phyloP scores from a whole-genome alignment of 2,113 vertebrate genomes.

The Ictidomys tridecemlineatus region DNA sequence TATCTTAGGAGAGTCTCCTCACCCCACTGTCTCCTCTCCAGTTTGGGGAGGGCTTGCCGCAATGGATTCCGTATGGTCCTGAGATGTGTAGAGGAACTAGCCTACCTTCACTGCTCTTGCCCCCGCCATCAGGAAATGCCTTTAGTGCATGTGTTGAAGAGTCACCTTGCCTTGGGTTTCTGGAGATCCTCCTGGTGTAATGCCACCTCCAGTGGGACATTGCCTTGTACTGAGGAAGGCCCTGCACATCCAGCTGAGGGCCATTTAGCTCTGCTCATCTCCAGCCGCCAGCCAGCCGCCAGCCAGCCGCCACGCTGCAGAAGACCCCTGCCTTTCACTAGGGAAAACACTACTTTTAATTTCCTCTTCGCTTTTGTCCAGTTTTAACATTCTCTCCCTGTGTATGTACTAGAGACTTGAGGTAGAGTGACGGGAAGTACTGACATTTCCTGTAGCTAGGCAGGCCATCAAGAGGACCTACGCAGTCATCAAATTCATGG shows the following conservation, averaged over 20 bases:
- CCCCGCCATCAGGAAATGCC: neutral
- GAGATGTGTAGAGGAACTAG: neutral
- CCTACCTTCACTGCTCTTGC: neutral
- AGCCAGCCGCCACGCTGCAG: neutral
- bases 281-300: neutral
- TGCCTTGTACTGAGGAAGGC: neutral
- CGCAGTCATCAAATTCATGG: neutral
- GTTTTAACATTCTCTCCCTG: neutral
- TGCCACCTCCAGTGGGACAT: neutral
- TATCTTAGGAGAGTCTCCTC: neutral
- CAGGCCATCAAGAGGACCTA: neutral
- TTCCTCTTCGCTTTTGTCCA: neutral
- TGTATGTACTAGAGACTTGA: neutral
- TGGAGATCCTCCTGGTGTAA: neutral
- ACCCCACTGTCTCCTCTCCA: neutral
- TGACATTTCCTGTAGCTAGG: constrained; percentile 7
- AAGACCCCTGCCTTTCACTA: neutral
- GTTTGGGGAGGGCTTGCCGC: neutral
- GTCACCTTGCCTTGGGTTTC: neutral
- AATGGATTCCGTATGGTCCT: neutral
- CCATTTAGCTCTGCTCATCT: neutral
- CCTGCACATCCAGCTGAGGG: neutral
- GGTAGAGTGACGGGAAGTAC: neutral
- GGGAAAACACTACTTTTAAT: neutral
- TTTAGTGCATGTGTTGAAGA: neutral